Evolutionary conservation across 2,888 invertebrate genomes (phyloP), one percentile per base, ranked within the genome.

Genomic region (Gisinianus flammeolus): DNA sequence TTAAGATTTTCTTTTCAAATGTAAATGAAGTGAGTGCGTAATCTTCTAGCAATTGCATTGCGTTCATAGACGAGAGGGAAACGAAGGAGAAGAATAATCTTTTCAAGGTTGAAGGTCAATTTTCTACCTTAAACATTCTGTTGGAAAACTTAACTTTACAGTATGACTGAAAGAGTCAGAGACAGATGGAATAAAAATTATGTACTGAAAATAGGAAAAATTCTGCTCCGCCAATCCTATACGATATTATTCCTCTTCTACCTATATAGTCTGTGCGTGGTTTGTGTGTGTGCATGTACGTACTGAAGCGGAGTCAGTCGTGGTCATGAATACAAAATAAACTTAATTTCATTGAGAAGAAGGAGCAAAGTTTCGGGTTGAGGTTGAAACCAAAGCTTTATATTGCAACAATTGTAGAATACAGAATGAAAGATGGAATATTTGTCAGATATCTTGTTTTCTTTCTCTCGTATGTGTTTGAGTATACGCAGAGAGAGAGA

Each of bases 21-120:
- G 70, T 22, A 70, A 70, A 70, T 70, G 1, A 70, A 44, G 70
- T n/a, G n/a, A n/a, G n/a, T 52, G 52, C 52, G 70, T 70, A 70
- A 70, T 70, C 70, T 35, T 44, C 70, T 70, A 16, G 16, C 44
- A 64, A 24, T 64, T n/a, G 26, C 62, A 6, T 24, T 16, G 26
- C 26, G 24, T 64, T 6, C 4, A 64, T 26, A 64, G 22, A 24
- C 24, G 24, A 12, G 3, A 26, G 6, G 62, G 26, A 64, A 64
- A 26, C n/a, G 26, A 26, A 26, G 24, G 19, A 30, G 70, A 26
- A 70, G 52, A 70, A 70, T 19, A 52, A 19, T 8, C 44, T 69
- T 31, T 69, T 70, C 52, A 67, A 67, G 52, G 52, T 70, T 70
- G 24, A 70, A 70, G 70, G 70, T 70, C 70, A 70, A 70, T 28